Conservation (phyloP, 2,888 invertebrate genomes). For the Abscondita cerata region DNA sequence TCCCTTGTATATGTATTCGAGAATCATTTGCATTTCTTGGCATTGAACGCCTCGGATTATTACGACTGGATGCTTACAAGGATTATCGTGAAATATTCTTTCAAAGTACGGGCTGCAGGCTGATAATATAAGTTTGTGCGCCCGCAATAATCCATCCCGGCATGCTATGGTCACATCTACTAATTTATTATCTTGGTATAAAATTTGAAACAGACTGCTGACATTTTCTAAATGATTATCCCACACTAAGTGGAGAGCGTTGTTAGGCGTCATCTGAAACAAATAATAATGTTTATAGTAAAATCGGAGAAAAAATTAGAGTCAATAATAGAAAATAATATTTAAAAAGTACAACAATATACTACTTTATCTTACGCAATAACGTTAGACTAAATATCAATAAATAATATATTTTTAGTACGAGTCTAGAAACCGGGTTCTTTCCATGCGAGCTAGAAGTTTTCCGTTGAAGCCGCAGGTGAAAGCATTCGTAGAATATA, state of each 20-base stretch:
- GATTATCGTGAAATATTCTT: conserved; percentile 76
- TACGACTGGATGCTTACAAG: conserved; percentile 76
- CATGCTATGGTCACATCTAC: conserved; percentile 76
- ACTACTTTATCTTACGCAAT: too few relatives aligned
- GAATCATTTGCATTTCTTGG: conserved; percentile 70
- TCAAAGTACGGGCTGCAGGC: conserved; percentile 81
- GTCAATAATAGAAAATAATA: too few relatives aligned
- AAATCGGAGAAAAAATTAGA: too few relatives aligned
- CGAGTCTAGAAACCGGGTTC: too few relatives aligned
- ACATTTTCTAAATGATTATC: conserved; percentile 77
- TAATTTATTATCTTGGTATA: conserved; percentile 73
- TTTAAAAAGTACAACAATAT: too few relatives aligned
- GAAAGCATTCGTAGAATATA: too few relatives aligned
- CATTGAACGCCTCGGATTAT: conserved; percentile 72
- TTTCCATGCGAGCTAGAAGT: too few relatives aligned
- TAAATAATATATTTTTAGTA: too few relatives aligned
- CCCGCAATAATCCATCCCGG: conserved; percentile 73
- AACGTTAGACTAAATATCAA: too few relatives aligned
- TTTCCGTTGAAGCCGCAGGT: too few relatives aligned
- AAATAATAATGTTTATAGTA: too few relatives aligned
- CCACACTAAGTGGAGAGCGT: conserved; percentile 70
- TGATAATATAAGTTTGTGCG: conserved; percentile 75
- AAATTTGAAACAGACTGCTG: conserved; percentile 71
- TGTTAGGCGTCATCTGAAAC: conserved; percentile 23
- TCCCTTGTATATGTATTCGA: conserved; percentile 77